Conservation (phyloP, 2,113 vertebrate genomes). For the Recurvirostra avosetta region DNA sequence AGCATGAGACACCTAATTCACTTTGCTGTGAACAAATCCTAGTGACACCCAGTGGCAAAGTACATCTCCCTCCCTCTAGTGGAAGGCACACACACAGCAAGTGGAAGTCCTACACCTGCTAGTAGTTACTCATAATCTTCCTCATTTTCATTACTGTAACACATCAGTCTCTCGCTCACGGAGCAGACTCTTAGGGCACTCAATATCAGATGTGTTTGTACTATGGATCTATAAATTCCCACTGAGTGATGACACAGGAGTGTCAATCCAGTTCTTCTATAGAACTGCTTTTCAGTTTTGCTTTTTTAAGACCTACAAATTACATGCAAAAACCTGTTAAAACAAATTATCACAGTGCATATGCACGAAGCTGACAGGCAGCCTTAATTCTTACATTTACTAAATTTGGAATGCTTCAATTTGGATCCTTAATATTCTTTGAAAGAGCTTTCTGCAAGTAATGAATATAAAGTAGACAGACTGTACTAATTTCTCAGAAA, state of each 20-base stretch:
- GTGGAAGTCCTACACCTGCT: background rate
- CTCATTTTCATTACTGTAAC: background rate
- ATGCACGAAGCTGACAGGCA: background rate
- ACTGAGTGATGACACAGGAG: background rate
- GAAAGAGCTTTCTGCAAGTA: constrained; percentile 40
- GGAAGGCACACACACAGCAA: background rate
- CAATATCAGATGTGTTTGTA: background rate
- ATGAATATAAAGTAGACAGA: constrained; percentile 39
- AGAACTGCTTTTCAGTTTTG: background rate
- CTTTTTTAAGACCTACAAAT: constrained; percentile 20
- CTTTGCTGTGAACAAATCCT: background rate
- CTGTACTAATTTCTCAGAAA: constrained; percentile 2
- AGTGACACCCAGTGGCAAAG: background rate
- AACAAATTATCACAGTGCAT: constrained; percentile 24
- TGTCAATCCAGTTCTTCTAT: background rate
- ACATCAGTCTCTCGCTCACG: background rate
- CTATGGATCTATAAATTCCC: background rate
- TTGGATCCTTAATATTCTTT: constrained; percentile 29
- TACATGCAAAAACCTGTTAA: constrained; percentile 6
- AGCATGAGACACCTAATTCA: background rate
- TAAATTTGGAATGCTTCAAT: constrained; percentile 28
- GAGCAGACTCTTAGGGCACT: background rate
- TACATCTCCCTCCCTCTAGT: background rate
- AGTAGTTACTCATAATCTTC: background rate
- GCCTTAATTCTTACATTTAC: background rate